Evolutionary conservation across 2,113 vertebrate species (phyloP).

Genomic region (Dinomys branickii): DNA sequence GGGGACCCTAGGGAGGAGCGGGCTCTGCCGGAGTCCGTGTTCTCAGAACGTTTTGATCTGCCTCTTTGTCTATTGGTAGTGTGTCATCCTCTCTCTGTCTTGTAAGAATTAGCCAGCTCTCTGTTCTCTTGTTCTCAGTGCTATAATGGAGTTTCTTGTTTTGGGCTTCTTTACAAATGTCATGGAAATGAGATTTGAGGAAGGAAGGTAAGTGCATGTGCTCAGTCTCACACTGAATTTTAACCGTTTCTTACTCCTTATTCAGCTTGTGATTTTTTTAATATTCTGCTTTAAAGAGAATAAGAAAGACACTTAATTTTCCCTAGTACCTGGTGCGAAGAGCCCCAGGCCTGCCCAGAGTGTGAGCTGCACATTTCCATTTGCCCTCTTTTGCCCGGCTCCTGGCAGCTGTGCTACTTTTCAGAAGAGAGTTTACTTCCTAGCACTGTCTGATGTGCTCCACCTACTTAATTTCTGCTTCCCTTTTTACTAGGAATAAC

Average conservation of each 20-base stretch:
- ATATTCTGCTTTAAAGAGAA: background rate
- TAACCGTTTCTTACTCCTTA: background rate
- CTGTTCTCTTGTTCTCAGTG: background rate
- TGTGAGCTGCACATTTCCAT: background rate
- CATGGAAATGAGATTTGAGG: constrained; percentile 1
- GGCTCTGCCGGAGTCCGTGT: background rate
- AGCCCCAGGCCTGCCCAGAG: background rate
- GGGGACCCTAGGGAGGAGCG: background rate
- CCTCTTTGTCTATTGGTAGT: background rate
- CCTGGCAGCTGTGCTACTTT: background rate
- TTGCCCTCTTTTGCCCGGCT: background rate
- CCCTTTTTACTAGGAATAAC: background rate
- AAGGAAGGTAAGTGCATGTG: background rate
- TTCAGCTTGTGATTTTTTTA: constrained; percentile 22
- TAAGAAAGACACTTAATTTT: background rate
- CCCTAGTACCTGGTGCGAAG: background rate
- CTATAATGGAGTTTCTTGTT: background rate
- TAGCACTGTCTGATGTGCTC: background rate
- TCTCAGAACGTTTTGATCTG: background rate
- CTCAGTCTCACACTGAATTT: constrained; percentile 20
- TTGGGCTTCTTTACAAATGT: background rate
- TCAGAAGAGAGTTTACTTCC: background rate
- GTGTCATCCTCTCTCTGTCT: background rate
- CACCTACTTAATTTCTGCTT: background rate
- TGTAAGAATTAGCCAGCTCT: background rate